Conservation (phyloP, 2,888 invertebrate species). For the Clostera curtula region DNA sequence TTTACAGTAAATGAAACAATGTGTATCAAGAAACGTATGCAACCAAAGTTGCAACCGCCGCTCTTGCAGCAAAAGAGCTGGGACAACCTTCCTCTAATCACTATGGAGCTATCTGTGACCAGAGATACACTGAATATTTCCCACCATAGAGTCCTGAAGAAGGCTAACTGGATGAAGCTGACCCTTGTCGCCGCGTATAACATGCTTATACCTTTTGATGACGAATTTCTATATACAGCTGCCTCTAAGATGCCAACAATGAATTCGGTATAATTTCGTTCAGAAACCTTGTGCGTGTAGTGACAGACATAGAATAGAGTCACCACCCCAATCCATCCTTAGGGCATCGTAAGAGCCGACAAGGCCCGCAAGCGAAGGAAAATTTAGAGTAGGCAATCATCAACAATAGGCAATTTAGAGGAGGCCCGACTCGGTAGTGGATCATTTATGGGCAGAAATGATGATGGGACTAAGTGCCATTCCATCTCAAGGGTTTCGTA, state of each 20-base stretch:
- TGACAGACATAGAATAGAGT: too few relatives aligned
- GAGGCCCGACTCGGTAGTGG: too few relatives aligned
- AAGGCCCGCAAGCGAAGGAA: too few relatives aligned
- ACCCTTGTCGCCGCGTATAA: slow-evolving; percentile 53
- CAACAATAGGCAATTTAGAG: too few relatives aligned
- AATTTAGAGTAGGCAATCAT: too few relatives aligned
- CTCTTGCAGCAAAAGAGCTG: slow-evolving; percentile 43
- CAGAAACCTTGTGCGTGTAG: too few relatives aligned
- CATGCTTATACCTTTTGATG: slow-evolving; percentile 33
- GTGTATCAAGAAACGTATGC: slow-evolving; percentile 43
- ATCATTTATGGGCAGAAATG: too few relatives aligned
- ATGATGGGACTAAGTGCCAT: too few relatives aligned
- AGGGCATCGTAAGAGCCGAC: too few relatives aligned
- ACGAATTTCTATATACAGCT: slow-evolving; percentile 35
- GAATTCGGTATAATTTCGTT: slow-evolving; percentile 31
- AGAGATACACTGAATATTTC: slow-evolving; percentile 30
- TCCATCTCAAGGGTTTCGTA: too few relatives aligned
- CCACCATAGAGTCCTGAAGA: slow-evolving; percentile 38
- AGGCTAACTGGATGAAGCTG: slow-evolving; percentile 47
- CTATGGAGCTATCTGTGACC: slow-evolving; percentile 33
- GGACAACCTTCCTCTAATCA: slow-evolving; percentile 53
- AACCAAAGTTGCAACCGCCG: slow-evolving; percentile 36
- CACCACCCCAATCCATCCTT: too few relatives aligned
- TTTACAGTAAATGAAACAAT: slow-evolving; percentile 39
- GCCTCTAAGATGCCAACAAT: slow-evolving; percentile 39